Evolutionary conservation across 2,113 vertebrate species (phyloP).

Genomic region (Oncorhynchus mykiss): DNA sequence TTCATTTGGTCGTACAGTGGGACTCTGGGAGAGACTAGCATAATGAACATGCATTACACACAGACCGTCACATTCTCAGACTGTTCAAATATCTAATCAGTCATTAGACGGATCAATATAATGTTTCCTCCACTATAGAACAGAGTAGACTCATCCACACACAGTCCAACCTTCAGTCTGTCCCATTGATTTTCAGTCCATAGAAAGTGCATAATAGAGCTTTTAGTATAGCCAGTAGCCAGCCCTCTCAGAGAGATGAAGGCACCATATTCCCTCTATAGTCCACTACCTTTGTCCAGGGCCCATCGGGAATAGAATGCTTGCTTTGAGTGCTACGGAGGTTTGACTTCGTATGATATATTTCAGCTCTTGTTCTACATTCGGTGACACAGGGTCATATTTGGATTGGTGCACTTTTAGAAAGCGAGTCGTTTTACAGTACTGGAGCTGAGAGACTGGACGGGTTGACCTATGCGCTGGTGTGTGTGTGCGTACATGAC

Average conservation of each 20-base stretch:
- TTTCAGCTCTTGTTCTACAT: not conserved
- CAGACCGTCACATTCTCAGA: slow-evolving; percentile 11
- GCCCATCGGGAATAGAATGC: not conserved
- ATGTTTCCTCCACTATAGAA: not conserved
- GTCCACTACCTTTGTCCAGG: not conserved
- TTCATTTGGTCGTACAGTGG: no score
- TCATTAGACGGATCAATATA: slow-evolving; percentile 21
- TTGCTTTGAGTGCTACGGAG: not conserved
- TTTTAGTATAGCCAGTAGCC: slow-evolving; percentile 1
- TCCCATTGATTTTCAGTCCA: slow-evolving; percentile 19
- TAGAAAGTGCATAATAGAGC: slow-evolving; percentile 8
- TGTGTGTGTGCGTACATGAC: not conserved
- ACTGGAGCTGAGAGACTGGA: slow-evolving; percentile 5
- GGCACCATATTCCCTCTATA: not conserved
- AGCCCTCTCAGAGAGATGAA: not conserved
- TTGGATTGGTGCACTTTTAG: not conserved
- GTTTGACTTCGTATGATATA: not conserved
- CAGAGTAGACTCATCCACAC: not conserved
- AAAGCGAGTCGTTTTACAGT: slow-evolving; percentile 8
- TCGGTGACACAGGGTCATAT: not conserved
- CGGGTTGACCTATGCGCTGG: not conserved
- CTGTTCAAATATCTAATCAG: slow-evolving; percentile 20
- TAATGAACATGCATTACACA: not conserved
- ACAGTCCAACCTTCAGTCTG: slow-evolving; percentile 15
- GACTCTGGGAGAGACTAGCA: no score